Percentiles rank a stretch among this genome's conserved stretches.
phyloP scores from a whole-genome alignment of 2,113 vertebrate genomes.

The Serinus canaria region DNA sequence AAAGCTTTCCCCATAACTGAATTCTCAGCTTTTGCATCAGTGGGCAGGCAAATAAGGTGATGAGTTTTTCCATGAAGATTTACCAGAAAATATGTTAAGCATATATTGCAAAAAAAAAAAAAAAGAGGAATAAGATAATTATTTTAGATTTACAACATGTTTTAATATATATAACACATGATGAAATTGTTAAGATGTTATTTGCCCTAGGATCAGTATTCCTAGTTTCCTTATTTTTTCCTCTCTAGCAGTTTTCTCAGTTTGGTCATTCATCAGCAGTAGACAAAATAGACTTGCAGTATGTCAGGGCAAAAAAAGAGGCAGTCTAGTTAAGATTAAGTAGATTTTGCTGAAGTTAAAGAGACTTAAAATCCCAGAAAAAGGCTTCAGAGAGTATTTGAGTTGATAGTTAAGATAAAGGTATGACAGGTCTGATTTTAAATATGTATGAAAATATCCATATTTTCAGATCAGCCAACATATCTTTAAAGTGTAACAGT shows the following conservation, averaged over 20 bases:
- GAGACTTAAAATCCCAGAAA: background rate
- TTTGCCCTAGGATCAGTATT: background rate
- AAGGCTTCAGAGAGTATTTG: background rate
- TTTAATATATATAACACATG: background rate
- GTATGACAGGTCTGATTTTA: background rate
- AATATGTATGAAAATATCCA: conserved; percentile 6
- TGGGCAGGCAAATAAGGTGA: background rate
- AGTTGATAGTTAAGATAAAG: background rate
- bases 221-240: background rate
- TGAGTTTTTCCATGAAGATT: background rate
- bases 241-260: background rate
- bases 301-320: background rate
- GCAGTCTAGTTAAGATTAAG: background rate
- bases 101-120: background rate
- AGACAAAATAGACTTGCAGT: background rate
- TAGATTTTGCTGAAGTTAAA: background rate
- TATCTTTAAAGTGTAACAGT: background rate
- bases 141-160: background rate
- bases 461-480: background rate
- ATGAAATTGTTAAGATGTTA: background rate
- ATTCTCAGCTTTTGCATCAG: background rate
- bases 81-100: background rate
- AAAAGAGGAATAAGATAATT: background rate
- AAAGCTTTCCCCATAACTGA: background rate
- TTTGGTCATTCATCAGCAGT: background rate